Base-by-base conservation (phyloP, 1,140 invertebrate species). In the Aphelinus certus region DNA sequence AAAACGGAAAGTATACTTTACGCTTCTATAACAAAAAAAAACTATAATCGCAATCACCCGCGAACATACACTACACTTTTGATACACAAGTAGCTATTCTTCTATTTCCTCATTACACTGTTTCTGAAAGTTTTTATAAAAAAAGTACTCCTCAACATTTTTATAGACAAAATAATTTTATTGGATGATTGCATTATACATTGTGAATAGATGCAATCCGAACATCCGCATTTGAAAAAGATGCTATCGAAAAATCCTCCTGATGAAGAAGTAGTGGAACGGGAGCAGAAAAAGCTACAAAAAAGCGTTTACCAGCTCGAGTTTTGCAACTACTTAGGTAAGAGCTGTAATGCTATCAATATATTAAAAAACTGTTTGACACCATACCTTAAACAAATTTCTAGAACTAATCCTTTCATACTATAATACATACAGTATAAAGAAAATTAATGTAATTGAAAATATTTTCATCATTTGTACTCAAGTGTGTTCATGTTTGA, bases 301-400 rank as follows among this genome's bases (percentile, higher is more conserved):
- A 71, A 61, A 67, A 80, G 79, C 45, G 9, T 73, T 0, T 84
- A 84, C 66, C 80, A 81, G 57, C 3, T 71, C n/a, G 77, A 80
- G 61, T 80, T 79, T 55, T 80, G 58, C 0, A 81, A 73, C 58
- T 9, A 76, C 55, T 75, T 63, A 60, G 77, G 78, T 72, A 77
- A 75, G 55, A 53, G 10, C 47, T 56, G 26, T 26, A 0, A 26
- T 26, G 26, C 26, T 26, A 26, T 26, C 26, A 26, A 26, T 26
- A 26, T 26, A 26, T 26, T 26, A 0, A 26, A 26, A 26, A 26
- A 26, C 26, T 26, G 26, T 26, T 26, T 26, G 26, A 26, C 26
- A 26, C 26, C 26, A 26, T 26, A 26, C 26, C 26, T 26, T 26
- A 26, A 26, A 26, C 26, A 26, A 26, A 26, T 26, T 26, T 26